Evolutionary conservation across 2,797 vertebrate species (phyloP), one percentile per base, ranked within the genome.

Genomic region (Coluber constrictor): DNA sequence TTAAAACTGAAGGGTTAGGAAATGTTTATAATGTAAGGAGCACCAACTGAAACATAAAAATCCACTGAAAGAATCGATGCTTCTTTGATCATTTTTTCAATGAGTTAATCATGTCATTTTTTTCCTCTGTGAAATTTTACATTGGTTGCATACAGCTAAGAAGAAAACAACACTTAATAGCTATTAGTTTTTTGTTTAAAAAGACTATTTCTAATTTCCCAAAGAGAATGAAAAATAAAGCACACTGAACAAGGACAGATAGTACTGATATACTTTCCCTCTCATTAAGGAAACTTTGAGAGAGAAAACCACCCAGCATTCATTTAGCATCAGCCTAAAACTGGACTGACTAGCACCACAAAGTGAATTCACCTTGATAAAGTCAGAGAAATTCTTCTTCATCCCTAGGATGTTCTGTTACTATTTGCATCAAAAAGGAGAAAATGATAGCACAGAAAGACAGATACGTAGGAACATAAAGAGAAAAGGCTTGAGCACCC

Each of bases 401-500:
- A 56, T 70, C 16, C 92, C 5, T 87, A 25, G 10, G 8, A 70
- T 87, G 79, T 87, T 43, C 16, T 87, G 74, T 51, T 47, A 90
- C 59, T 54, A 90, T 92, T 92, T 92, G 74, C 74, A 86, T 92
- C 74, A 66, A 51, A 86, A 16, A 56, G 23, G 32, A 89, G 61
- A 63, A 86, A 56, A 13, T 86, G 92, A 86, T 90, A 86, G 54
- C n/a, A 66, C 13, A 56, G 59, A 55, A 70, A 70, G 51, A 93
- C 51, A 56, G 92, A 86, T 47, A 54, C 32, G 16, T 90, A 43
- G 54, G 54, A 90, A 66, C 51, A 93, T 90, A 90, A 90, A 92
- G 88, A 43, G 79, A 93, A 54, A 90, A 93, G 43, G 25, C 92
- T 87, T 86, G 74, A 90, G 79, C 92, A 90, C 59, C 87, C 60